These are phyloP conservation scores for Ectemnius continuus DNA, from an alignment of 2,888 invertebrate species.

Conservation along the genomic window DNA sequence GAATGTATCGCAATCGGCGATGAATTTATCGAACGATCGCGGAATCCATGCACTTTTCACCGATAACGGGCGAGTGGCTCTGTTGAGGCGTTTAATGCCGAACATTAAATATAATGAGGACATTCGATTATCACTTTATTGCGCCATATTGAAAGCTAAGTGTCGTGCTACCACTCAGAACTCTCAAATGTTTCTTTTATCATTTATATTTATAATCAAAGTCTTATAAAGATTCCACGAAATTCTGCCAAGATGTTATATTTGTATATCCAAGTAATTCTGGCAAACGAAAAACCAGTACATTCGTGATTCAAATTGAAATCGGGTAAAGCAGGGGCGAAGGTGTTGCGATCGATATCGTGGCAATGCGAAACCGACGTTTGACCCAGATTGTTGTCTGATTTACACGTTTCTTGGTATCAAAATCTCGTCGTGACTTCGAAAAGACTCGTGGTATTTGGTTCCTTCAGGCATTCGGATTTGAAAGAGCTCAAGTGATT, in stretches of 20 bases:
- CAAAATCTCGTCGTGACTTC: not conserved
- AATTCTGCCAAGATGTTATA: no score
- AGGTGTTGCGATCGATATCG: conserved; percentile 8
- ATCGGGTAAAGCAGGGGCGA: conserved; percentile 35
- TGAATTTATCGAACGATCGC: conserved; percentile 45
- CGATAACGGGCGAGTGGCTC: no score
- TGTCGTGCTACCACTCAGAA: no score
- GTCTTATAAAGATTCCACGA: no score
- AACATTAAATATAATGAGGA: no score
- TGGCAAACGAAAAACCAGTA: not conserved
- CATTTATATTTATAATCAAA: no score
- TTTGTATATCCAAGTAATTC: no score
- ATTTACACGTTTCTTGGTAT: conserved; percentile 1
- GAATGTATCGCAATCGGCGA: not conserved
- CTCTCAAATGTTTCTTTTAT: no score
- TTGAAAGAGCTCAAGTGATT: not conserved
- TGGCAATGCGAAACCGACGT: not conserved
- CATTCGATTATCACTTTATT: no score
- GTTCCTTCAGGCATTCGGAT: not conserved
- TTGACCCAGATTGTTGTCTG: not conserved
- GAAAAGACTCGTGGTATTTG: conserved; percentile 7
- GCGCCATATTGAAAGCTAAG: no score
- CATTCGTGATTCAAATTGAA: conserved; percentile 34
- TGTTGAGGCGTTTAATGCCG: no score
- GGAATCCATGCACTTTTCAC: conserved; percentile 46